phyloP scores from a whole-genome alignment of 1,140 invertebrate species.

The Metaphire vulgaris region DNA sequence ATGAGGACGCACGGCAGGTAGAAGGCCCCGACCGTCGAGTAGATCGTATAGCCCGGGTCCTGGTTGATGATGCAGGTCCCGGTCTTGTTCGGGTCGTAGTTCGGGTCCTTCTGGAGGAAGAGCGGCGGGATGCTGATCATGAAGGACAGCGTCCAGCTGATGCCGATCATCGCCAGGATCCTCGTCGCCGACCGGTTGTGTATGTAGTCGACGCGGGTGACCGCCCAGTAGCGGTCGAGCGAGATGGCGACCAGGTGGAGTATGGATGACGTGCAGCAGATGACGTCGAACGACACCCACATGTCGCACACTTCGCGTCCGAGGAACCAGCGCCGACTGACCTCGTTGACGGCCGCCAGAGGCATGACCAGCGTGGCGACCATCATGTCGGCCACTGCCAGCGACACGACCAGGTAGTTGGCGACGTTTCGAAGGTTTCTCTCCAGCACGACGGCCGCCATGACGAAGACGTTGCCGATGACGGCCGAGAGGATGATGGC shows the following conservation, averaged over 20 bases:
- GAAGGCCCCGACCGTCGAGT: constrained; percentile 51
- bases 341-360: constrained; percentile 52
- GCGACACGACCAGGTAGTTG: constrained; percentile 62
- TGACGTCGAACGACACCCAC: constrained; percentile 35
- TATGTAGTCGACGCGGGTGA: constrained; percentile 72
- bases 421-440: constrained; percentile 69
- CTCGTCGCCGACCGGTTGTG: constrained; percentile 70
- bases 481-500: constrained; percentile 53
- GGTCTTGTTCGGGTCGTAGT: constrained; percentile 36
- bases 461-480: constrained; percentile 86
- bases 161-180: constrained; percentile 81
- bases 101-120: constrained; percentile 53
- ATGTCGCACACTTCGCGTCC: constrained; percentile 75
- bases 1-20: constrained; percentile 51
- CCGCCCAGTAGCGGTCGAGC: constrained; percentile 57
- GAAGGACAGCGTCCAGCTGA: constrained; percentile 77
- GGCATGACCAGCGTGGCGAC: constrained; percentile 63
- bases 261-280: constrained; percentile 35
- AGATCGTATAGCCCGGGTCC: constrained; percentile 48
- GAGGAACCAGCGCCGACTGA: constrained; percentile 29
- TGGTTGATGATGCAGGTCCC: constrained; percentile 48
- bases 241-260: constrained; percentile 34
- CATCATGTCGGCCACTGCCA: constrained; percentile 63
- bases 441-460: constrained; percentile 84
- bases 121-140: constrained; percentile 79